Conservation (phyloP, 2,113 vertebrate genomes). For the Oreochromis niloticus region DNA sequence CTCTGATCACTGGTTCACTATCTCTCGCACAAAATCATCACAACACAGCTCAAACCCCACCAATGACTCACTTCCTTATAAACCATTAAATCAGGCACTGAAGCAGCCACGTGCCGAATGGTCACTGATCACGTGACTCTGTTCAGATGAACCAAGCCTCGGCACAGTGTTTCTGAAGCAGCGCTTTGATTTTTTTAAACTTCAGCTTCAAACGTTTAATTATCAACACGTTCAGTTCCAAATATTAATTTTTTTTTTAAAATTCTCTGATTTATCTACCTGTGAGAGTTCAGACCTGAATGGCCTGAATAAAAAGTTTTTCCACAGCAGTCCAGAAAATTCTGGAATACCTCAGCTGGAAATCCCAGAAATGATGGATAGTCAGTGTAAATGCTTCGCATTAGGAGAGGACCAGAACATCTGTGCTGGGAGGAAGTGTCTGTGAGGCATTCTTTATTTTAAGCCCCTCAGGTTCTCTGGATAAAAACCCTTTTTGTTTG, state of each 20-base stretch:
- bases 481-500: fast-evolving
- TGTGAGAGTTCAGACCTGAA: background rate
- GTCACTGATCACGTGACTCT: background rate
- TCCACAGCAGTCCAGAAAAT: background rate
- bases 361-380: background rate
- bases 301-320: background rate
- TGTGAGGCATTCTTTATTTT: background rate
- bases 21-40: background rate
- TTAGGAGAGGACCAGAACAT: background rate
- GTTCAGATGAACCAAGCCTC: fast-evolving
- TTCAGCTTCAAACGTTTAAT: background rate
- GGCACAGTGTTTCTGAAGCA: background rate
- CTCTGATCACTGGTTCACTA: background rate
- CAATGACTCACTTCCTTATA: fast-evolving
- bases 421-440: background rate
- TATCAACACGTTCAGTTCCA: background rate
- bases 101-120: background rate
- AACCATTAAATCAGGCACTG: background rate
- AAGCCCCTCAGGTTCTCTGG: background rate
- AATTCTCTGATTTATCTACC: background rate
- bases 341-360: background rate
- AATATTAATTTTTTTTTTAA: background rate
- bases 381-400: background rate
- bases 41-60: background rate
- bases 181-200: fast-evolving